Evolutionary conservation across 2,113 vertebrate species (phyloP), one percentile per base, ranked within the genome.

Genomic region (Mandrillus leucophaeus): DNA sequence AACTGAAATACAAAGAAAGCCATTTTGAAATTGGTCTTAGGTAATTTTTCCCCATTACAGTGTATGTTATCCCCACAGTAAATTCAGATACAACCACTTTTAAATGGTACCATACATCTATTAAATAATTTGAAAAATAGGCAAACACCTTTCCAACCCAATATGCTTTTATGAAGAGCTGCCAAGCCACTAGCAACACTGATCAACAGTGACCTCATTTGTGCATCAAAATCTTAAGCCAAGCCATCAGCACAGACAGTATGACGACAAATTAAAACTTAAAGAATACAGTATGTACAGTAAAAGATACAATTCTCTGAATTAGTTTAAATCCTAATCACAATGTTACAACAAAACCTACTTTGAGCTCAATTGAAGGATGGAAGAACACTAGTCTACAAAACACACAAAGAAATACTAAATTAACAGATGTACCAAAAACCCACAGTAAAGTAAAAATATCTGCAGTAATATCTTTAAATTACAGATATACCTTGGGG

Each of bases 1-100:
- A 99, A 99, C 98, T 98, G 99, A 99, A 99, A 99, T 99, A 99
- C 99, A 99, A 99, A 99, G 99, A 99, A 99, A 99, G 98, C 99
- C 99, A 98, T 98, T 99, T 99, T 98, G 98, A 99, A 99, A 98
- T 98, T 97, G 98, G 97, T 98, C 98, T 99, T 98, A 98, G 98
- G 98, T 99, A 98, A 98, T 98, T 98, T 98, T 98, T 90, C 98
- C 98, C 98, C 98, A 98, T 99, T 98, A 98, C 98, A 97, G 97
- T 98, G 98, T 99, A 99, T 98, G 98, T 99, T 98, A 99, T 98
- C 99, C 99, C 99, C 99, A 99, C 99, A 99, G 98, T 99, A 99
- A 99, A 97, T 98, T 99, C 99, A 99, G 99, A 99, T 99, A 99
- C 99, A 99, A 99, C 99, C 99, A 99, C 99, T 99, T 98, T 98